Percentiles rank a stretch among this genome's conserved stretches.
phyloP scores from a whole-genome alignment of 2,888 invertebrate genomes.

The Pilophorus perplexus region DNA sequence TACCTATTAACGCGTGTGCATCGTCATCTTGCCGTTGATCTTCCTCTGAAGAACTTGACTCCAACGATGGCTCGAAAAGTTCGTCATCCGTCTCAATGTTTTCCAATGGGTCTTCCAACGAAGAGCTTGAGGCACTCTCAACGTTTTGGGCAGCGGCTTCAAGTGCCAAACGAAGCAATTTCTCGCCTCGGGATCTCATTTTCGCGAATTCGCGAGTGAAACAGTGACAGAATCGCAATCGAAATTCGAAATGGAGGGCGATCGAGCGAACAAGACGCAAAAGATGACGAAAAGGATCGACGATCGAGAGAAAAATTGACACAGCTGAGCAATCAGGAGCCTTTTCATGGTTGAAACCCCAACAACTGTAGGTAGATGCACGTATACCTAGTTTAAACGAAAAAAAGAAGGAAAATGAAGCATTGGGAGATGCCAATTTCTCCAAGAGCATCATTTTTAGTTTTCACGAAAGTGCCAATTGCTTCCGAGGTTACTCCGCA shows the following conservation, averaged over 20 bases:
- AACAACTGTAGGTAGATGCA: no score
- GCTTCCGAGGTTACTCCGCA: no score
- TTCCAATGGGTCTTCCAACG: not conserved
- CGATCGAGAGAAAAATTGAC: not conserved
- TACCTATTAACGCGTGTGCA: slow-evolving; percentile 5
- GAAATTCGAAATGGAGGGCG: not conserved
- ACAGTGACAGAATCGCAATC: not conserved
- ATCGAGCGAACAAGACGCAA: not conserved
- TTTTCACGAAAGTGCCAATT: no score
- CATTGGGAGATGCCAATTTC: no score
- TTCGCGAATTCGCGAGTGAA: slow-evolving; percentile 16
- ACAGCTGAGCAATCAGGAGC: no score
- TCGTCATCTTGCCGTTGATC: slow-evolving; percentile 1
- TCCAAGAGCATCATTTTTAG: no score
- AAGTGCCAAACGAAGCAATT: slow-evolving; percentile 20
- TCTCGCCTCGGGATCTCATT: slow-evolving; percentile 20
- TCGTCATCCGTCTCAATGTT: slow-evolving; percentile 8
- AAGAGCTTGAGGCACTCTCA: slow-evolving; percentile 5
- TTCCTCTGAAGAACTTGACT: slow-evolving; percentile 12
- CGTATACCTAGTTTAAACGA: no score
- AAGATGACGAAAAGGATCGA: not conserved
- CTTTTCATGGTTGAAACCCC: no score
- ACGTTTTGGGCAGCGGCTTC: slow-evolving; percentile 13
- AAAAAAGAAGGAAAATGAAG: no score
- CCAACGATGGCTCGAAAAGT: slow-evolving; percentile 8